Base-by-base conservation (phyloP, 2,113 vertebrate species). In the Oryzias javanicus region DNA sequence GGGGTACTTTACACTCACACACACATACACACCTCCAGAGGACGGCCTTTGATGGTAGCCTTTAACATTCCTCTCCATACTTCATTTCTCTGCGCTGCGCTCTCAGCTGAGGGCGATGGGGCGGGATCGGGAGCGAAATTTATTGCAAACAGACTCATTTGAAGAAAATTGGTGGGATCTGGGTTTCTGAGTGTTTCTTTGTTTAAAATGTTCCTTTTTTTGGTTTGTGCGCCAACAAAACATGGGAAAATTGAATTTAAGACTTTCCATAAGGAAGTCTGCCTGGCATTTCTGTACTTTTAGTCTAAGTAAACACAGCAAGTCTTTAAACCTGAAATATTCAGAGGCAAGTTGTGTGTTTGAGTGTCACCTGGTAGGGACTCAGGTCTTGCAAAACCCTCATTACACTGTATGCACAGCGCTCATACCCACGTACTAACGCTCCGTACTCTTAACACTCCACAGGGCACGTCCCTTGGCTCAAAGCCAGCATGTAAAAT, bases 41-140 rank as follows among this genome's bases (percentile, higher is more conserved):
- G 42, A 58, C 57, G 42, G 73, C 72, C 86, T 91, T 91, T 90
- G 89, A 90, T 88, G 88, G 62, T 83, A 83, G 80, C 84, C 85
- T 70, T 90, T 90, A 90, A 85, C 80, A 90, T 91, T 90, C 89
- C 61, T 64, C 70, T 78, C 85, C 85, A 88, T 73, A 84, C 86
- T 68, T 86, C 68, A 75, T 85, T 74, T 85, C 72, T 80, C 65
- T 80, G 59, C 71, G 51, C 72, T 52, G 67, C 67, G 85, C 68
- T 57, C 51, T 78, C 79, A 76, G 83, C 78, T 41, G 4, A 74
- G 69, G 55, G 78, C 66, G 60, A 74, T 50, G 64, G 62, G 60
- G 46, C 22, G 70, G 64, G 57, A 70, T 60, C 20, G 44, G 51
- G 51, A 70, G n/a, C 20, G 61, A 76, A 76, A 73, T 82, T 72